Percentiles rank a stretch among this genome's conserved stretches.
Evolutionary conservation across 2,797 vertebrate genomes (phyloP).

Genomic region (Periophthalmus magnuspinnatus): DNA sequence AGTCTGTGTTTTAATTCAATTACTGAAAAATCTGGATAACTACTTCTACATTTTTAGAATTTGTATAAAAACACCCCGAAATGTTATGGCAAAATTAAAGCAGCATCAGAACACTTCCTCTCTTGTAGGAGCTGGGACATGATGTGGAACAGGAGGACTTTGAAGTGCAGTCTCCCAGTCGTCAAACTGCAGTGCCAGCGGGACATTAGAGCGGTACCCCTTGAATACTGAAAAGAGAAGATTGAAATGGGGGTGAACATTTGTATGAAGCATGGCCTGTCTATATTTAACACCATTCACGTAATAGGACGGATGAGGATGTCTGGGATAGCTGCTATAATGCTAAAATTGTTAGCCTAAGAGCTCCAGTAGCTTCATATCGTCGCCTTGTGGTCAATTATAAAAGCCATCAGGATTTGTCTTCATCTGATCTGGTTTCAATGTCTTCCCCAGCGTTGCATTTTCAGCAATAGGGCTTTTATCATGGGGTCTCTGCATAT

Average conservation of each 20-base stretch:
- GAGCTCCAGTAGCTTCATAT: conserved; percentile 27
- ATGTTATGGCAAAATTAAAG: not conserved
- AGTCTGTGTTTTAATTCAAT: no score
- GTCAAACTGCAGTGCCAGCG: conserved; percentile 8
- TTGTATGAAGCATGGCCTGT: conserved; percentile 40
- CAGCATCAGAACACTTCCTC: conserved; percentile 10
- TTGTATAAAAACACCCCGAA: not conserved
- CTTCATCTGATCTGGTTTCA: conserved; percentile 57
- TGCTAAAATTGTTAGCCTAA: conserved; percentile 43
- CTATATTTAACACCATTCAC: conserved; percentile 26
- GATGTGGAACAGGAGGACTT: conserved; percentile 24
- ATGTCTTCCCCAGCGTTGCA: conserved; percentile 54
- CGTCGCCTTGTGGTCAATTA: conserved; percentile 58
- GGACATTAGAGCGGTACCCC: conserved; percentile 26
- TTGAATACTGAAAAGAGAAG: conserved; percentile 36
- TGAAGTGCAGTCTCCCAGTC: conserved; percentile 18
- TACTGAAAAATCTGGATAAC: not conserved
- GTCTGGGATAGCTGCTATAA: conserved; percentile 40
- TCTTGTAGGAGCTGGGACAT: conserved; percentile 16
- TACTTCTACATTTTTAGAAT: not conserved
- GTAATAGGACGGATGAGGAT: conserved; percentile 50
- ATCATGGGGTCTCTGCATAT: conserved; percentile 65
- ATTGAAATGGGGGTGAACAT: conserved; percentile 28
- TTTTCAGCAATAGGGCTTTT: conserved; percentile 46
- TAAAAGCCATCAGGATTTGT: conserved; percentile 66